phyloP scores from a whole-genome alignment of 2,113 vertebrate genomes.

The Clarias batrachus region DNA sequence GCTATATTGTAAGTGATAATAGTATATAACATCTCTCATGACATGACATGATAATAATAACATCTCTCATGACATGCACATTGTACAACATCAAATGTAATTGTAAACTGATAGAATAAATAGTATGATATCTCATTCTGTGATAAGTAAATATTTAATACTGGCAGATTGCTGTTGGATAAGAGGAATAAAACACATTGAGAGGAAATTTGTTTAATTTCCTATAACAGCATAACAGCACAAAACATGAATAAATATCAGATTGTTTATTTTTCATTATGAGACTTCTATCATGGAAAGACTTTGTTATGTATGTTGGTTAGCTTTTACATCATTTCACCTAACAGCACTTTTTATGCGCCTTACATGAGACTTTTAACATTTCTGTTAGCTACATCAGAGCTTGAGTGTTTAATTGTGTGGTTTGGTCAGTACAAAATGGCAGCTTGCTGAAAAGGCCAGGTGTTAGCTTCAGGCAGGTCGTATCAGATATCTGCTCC shows the following conservation, averaged over 20 bases:
- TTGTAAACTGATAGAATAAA: background rate
- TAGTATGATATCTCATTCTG: background rate
- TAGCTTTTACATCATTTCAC: background rate
- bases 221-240: background rate
- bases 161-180: background rate
- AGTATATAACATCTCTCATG: background rate
- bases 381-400: background rate
- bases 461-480: conserved; percentile 6
- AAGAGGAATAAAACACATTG: background rate
- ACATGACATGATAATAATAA: no score
- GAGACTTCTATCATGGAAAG: background rate
- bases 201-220: background rate
- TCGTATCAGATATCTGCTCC: conserved; percentile 3
- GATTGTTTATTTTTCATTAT: background rate
- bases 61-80: background rate
- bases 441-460: conserved; percentile 8
- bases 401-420: conserved; percentile 8
- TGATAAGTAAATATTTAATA: background rate
- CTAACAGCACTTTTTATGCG: background rate
- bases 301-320: background rate
- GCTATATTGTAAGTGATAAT: background rate
- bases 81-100: background rate
- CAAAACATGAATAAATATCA: background rate
- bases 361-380: background rate
- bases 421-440: background rate